phyloP scores from a whole-genome alignment of 2,797 vertebrate genomes.

The Tragelaphus oryx region DNA sequence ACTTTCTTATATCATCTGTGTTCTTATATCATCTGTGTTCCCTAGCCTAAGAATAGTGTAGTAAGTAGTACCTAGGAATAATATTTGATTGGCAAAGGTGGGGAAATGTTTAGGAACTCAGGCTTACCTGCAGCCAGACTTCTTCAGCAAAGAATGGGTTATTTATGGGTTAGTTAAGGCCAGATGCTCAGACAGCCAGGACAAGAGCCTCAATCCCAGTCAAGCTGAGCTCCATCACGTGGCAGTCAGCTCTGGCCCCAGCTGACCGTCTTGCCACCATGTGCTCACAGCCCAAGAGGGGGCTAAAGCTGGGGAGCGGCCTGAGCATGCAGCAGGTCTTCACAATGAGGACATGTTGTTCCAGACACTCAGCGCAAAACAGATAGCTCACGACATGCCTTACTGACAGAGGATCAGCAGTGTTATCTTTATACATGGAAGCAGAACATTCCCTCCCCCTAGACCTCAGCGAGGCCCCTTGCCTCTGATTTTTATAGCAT shows the following conservation, averaged over 20 bases:
- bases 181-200: conserved; percentile 26
- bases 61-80: neutral
- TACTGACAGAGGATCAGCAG: neutral
- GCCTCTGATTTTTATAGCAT: conserved; percentile 37
- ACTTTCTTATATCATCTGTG: neutral
- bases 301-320: neutral
- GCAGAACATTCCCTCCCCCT: conserved; percentile 6
- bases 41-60: neutral
- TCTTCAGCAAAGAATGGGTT: conserved; percentile 23
- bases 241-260: neutral
- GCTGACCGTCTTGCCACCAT: neutral
- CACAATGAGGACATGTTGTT: neutral
- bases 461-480: neutral
- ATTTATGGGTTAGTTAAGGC: neutral
- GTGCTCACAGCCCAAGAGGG: neutral
- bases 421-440: neutral
- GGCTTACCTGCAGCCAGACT: neutral
- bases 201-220: neutral
- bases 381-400: neutral
- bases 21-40: neutral
- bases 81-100: conserved; percentile 17
- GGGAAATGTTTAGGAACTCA: neutral
- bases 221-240: neutral
- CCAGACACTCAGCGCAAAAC: neutral
- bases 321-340: neutral